Conservation (phyloP, 2,888 invertebrate species). For the Onthophagus sagittarius region DNA sequence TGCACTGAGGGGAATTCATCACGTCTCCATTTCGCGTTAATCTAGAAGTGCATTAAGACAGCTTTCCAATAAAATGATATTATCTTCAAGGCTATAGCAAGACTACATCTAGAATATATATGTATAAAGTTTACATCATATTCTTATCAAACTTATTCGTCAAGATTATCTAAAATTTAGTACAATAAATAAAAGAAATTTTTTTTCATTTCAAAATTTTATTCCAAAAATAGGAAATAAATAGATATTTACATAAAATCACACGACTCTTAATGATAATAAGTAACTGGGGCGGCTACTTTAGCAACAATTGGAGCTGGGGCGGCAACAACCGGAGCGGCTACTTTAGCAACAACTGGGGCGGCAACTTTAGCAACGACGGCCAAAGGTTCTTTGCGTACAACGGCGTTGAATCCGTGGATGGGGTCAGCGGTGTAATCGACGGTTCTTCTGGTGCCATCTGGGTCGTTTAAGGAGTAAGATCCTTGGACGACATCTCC, state of each 20-base stretch:
- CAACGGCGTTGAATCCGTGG: constrained; percentile 62
- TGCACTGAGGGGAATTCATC: no score
- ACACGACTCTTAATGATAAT: constrained; percentile 8
- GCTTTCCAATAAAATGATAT: no score
- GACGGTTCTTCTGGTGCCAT: constrained; percentile 53
- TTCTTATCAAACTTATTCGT: no score
- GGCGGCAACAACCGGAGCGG: constrained; percentile 17
- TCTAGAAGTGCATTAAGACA: no score
- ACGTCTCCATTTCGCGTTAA: no score
- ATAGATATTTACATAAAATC: constrained; percentile 5
- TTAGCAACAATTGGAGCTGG: constrained; percentile 14
- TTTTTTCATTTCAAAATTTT: not conserved
- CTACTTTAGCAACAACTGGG: constrained; percentile 23
- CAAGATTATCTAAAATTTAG: no score
- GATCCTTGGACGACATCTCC: constrained; percentile 55
- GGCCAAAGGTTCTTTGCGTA: constrained; percentile 56
- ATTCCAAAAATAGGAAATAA: constrained; percentile 7
- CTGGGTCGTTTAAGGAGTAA: constrained; percentile 54
- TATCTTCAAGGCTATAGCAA: no score
- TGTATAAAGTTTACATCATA: no score
- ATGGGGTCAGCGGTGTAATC: constrained; percentile 58
- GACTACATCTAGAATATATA: no score
- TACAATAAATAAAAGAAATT: not conserved
- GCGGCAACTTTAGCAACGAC: constrained; percentile 32
- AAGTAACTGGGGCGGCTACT: constrained; percentile 23